A percentile compares a stretch with the other conserved stretches of the same genome.
Evolutionary conservation across 1,140 invertebrate genomes (phyloP).

Genomic region (Drosophila mayri): DNA sequence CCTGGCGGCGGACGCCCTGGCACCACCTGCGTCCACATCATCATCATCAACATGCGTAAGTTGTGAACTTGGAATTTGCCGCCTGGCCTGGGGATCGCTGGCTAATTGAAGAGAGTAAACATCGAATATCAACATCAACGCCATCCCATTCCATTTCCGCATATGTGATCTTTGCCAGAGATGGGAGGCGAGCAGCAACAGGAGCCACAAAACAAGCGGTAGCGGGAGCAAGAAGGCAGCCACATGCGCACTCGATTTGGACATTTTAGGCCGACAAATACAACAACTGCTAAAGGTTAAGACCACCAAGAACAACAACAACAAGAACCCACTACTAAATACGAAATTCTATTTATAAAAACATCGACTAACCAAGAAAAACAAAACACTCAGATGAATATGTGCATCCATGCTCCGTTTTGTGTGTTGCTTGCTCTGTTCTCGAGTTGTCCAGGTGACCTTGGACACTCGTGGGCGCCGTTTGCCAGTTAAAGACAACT

Average conservation of each 20-base stretch:
- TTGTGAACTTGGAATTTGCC: slow-evolving; percentile 17
- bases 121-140: slow-evolving; percentile 19
- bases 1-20: slow-evolving; percentile 32
- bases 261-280: slow-evolving; percentile 78
- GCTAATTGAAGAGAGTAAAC: slow-evolving; percentile 19
- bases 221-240: slow-evolving; percentile 36
- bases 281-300: slow-evolving; percentile 84
- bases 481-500: slow-evolving; percentile 11
- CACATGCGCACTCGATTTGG: slow-evolving; percentile 82
- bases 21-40: slow-evolving; percentile 23
- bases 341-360: slow-evolving; percentile 63
- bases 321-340: slow-evolving; percentile 44
- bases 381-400: slow-evolving; percentile 19
- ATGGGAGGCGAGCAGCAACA: slow-evolving; percentile 40
- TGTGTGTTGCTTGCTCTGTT: slow-evolving; percentile 52
- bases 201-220: slow-evolving; percentile 33
- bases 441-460: slow-evolving; percentile 23
- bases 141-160: slow-evolving; percentile 39
- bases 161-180: slow-evolving; percentile 47
- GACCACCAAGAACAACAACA: slow-evolving; percentile 42
- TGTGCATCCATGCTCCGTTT: slow-evolving; percentile 45
- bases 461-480: slow-evolving; percentile 13
- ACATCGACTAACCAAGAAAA: slow-evolving; percentile 40
- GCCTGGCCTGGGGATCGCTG: slow-evolving; percentile 25
- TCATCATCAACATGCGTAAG: slow-evolving; percentile 53